Evolutionary conservation across 2,113 vertebrate genomes (phyloP).

Genomic region (Mobula hypostoma): DNA sequence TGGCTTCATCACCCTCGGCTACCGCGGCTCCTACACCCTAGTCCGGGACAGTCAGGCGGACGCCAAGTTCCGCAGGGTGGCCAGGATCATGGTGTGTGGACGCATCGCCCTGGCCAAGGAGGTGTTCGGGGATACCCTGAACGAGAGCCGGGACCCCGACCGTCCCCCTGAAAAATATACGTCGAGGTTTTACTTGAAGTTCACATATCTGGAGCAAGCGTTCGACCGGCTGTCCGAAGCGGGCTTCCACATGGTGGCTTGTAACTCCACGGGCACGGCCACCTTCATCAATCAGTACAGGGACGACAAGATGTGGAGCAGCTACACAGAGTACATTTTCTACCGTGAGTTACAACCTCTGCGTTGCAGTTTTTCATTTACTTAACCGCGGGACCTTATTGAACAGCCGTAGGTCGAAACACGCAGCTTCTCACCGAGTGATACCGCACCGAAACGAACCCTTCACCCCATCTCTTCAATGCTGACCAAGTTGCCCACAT

Average conservation of each 20-base stretch:
- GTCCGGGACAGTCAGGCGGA: conserved; percentile 73
- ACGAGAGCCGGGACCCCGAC: conserved; percentile 79
- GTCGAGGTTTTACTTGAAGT: conserved; percentile 83
- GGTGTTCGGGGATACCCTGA: conserved; percentile 75
- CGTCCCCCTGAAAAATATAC: conserved; percentile 79
- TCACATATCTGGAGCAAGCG: conserved; percentile 79
- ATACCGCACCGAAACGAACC: no score
- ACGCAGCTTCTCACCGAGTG: background rate
- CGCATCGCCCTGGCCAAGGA: conserved; percentile 78
- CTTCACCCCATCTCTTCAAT: no score
- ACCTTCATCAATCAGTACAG: conserved; percentile 74
- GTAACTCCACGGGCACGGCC: conserved; percentile 65
- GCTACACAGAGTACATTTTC: conserved; percentile 83
- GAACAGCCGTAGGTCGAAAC: background rate
- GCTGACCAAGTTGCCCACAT: no score
- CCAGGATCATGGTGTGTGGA: conserved; percentile 79
- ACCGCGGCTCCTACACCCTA: conserved; percentile 72
- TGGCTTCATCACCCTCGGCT: conserved; percentile 76
- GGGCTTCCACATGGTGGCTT: conserved; percentile 72
- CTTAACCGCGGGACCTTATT: background rate
- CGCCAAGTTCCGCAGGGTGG: conserved; percentile 76
- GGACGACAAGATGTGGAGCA: conserved; percentile 82
- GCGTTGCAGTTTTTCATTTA: background rate
- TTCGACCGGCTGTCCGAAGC: conserved; percentile 76
- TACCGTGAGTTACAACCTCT: conserved; percentile 65